A percentile compares a stretch with the other conserved stretches of the same genome.
Evolutionary conservation across 2,797 vertebrate species (phyloP).

Genomic region (Balearica regulorum): DNA sequence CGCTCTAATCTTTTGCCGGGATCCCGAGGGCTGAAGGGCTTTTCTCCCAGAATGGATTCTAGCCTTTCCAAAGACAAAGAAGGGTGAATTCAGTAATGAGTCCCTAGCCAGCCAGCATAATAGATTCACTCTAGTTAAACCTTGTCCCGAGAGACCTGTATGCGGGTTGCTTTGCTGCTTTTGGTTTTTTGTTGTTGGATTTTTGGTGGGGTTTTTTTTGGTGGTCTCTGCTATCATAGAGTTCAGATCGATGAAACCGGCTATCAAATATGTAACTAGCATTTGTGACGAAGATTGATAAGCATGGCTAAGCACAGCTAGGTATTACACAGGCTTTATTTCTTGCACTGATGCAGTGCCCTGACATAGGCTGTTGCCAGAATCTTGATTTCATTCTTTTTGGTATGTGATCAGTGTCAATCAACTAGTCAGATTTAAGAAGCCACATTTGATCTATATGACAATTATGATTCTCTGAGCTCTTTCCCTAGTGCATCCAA

Average conservation of each 20-base stretch:
- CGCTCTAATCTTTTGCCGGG: neutral
- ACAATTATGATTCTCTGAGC: neutral
- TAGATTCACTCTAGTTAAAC: neutral
- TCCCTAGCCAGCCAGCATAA: conserved; percentile 2
- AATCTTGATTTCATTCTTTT: neutral
- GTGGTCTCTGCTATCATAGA: neutral
- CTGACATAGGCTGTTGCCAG: neutral
- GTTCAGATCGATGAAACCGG: neutral
- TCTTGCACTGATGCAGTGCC: neutral
- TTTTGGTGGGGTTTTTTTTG: neutral
- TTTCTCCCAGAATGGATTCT: neutral
- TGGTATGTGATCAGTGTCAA: neutral
- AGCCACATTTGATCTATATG: neutral
- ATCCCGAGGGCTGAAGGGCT: neutral
- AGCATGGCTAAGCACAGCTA: neutral
- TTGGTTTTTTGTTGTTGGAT: neutral
- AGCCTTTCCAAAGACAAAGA: conserved; percentile 23
- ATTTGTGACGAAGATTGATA: neutral
- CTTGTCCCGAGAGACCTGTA: neutral
- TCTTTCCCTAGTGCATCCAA: neutral
- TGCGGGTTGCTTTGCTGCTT: neutral
- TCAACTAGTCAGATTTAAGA: neutral
- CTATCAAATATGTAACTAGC: neutral
- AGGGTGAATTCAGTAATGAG: conserved; percentile 1
- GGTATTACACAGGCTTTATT: neutral